phyloP scores from a whole-genome alignment of 2,888 invertebrate genomes.

The Habroteleia sp. region DNA sequence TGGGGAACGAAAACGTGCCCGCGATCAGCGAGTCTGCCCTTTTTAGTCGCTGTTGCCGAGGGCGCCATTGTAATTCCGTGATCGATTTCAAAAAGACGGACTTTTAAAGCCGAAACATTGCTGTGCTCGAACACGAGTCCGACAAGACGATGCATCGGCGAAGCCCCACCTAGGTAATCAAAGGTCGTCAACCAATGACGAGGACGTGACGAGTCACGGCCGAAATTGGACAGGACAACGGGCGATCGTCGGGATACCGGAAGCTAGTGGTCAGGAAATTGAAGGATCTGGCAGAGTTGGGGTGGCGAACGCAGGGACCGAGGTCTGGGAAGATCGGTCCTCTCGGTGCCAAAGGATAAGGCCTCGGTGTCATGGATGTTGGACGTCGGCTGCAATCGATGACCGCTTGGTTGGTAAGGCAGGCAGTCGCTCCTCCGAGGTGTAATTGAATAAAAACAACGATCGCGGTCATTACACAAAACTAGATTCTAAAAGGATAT shows the following conservation, averaged over 20 bases:
- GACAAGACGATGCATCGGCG: background rate
- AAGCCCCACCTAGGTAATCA: conserved; percentile 3
- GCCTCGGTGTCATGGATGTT: background rate
- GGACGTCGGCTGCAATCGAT: conserved; percentile 36
- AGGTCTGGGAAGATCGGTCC: too few relatives aligned
- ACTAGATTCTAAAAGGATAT: conserved; percentile 46
- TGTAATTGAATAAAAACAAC: conserved; percentile 56
- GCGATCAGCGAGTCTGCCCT: conserved; percentile 26
- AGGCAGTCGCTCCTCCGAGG: conserved; percentile 8
- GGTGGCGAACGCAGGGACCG: too few relatives aligned
- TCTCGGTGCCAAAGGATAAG: background rate
- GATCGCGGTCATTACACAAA: conserved; percentile 47
- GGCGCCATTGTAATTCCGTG: conserved; percentile 57
- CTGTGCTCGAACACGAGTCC: background rate
- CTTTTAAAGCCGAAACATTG: conserved; percentile 1
- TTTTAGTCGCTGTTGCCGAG: conserved; percentile 59
- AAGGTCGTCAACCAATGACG: conserved; percentile 7
- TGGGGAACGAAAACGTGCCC: conserved; percentile 53
- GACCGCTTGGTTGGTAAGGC: conserved; percentile 43
- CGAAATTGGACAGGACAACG: background rate
- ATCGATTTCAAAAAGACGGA: conserved; percentile 48
- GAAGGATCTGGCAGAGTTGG: too few relatives aligned
- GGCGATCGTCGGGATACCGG: too few relatives aligned
- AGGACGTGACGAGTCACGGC: background rate
- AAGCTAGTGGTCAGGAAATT: too few relatives aligned